phyloP scores from a whole-genome alignment of 2,888 invertebrate species.

The Rhopalosiphum nymphaeae region DNA sequence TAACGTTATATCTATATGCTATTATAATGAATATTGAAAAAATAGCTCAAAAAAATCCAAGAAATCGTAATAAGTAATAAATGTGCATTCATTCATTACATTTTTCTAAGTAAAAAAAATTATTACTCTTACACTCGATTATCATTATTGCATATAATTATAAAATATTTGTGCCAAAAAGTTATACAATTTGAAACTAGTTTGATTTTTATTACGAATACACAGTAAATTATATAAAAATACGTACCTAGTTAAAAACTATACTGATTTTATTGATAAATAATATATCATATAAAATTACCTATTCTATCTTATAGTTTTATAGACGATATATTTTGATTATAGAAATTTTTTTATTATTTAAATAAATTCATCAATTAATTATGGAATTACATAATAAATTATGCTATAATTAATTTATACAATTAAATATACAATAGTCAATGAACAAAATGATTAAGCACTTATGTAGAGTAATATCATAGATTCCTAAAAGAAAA shows the following conservation, averaged over 20 bases:
- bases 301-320: background rate
- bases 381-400: background rate
- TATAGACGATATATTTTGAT: background rate
- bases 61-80: background rate
- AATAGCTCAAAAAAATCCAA: background rate
- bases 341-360: background rate
- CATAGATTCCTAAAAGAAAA: background rate
- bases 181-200: background rate
- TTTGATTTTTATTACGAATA: background rate
- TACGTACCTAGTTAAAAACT: background rate
- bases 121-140: background rate
- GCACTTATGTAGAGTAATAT: background rate
- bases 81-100: background rate
- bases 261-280: background rate
- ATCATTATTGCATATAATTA: background rate
- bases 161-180: background rate
- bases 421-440: background rate
- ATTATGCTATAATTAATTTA: background rate
- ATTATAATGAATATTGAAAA: background rate
- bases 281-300: background rate
- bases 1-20: background rate
- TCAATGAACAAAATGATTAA: background rate
- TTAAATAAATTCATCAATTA: background rate
- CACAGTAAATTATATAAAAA: background rate
- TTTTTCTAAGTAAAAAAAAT: background rate